A percentile compares a stretch with the other conserved stretches of the same genome.
These are phyloP conservation scores for Gopherus evgoodei DNA, from an alignment of 2,113 vertebrate genomes.

Conservation along the genomic window DNA sequence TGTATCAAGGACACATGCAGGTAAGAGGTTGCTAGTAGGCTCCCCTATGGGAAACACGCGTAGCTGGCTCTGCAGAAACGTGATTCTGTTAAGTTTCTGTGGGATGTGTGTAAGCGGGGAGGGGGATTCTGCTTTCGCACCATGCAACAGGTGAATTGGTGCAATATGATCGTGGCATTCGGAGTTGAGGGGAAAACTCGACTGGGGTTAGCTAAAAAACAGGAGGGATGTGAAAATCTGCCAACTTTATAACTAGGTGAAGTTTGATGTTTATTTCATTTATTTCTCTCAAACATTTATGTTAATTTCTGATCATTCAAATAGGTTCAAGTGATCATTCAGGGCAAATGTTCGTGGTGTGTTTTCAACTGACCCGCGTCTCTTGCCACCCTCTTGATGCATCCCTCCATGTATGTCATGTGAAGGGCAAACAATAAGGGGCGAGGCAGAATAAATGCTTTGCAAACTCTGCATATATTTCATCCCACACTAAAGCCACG, in stretches of 20 bases:
- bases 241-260: slow-evolving; percentile 70
- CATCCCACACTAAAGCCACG: slow-evolving; percentile 16
- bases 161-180: background rate
- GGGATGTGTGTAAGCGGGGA: background rate
- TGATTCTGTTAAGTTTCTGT: slow-evolving; percentile 33
- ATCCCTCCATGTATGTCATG: slow-evolving; percentile 79
- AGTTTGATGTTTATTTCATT: slow-evolving; percentile 25
- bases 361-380: slow-evolving; percentile 48
- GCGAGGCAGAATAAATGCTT: slow-evolving; percentile 62
- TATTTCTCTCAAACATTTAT: background rate
- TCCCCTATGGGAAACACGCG: rapidly evolving
- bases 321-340: slow-evolving; percentile 38
- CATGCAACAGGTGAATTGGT: slow-evolving; percentile 79
- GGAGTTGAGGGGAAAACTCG: background rate
- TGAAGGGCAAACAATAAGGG: slow-evolving; percentile 82
- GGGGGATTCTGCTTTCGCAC: slow-evolving; percentile 23
- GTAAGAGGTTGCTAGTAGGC: slow-evolving; percentile 67
- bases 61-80: background rate
- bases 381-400: slow-evolving; percentile 67
- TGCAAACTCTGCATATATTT: slow-evolving; percentile 51
- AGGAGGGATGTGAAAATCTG: background rate
- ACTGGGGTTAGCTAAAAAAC: background rate
- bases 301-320: slow-evolving; percentile 56
- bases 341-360: slow-evolving; percentile 48
- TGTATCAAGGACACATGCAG: slow-evolving; percentile 90